phyloP scores from a whole-genome alignment of 2,113 vertebrate genomes.

The Tringa solitaria region DNA sequence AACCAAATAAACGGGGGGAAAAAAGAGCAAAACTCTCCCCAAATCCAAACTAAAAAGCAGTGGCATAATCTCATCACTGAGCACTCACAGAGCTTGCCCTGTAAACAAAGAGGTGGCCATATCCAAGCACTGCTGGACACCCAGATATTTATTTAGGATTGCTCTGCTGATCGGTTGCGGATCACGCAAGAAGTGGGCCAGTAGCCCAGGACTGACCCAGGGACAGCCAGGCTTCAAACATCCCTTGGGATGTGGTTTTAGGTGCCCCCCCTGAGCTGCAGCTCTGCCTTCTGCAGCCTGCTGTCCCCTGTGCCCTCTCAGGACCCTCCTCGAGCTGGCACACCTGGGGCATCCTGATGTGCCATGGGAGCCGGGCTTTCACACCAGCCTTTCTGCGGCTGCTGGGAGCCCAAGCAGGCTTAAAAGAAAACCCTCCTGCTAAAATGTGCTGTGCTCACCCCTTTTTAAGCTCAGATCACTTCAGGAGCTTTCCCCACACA shows the following conservation, averaged over 20 bases:
- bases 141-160: not conserved
- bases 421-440: not conserved
- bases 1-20: not conserved
- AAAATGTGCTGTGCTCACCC: not conserved
- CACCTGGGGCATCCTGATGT: rapidly evolving
- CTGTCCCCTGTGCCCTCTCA: rapidly evolving
- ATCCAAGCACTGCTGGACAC: not conserved
- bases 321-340: not conserved
- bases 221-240: not conserved
- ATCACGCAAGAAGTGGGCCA: not conserved
- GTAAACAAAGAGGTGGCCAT: not conserved
- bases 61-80: not conserved
- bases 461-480: not conserved
- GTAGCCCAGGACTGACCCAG: not conserved
- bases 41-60: not conserved
- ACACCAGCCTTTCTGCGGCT: not conserved
- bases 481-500: not conserved
- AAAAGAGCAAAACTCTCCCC: not conserved
- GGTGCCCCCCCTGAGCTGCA: not conserved
- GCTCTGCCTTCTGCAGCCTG: not conserved
- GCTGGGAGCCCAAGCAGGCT: not conserved
- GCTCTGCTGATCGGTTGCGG: not conserved
- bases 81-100: not conserved
- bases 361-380: not conserved
- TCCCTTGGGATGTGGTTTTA: not conserved